These are phyloP conservation scores for Stenolophus ochropezus DNA, from an alignment of 2,888 invertebrate genomes.

Conservation along the genomic window DNA sequence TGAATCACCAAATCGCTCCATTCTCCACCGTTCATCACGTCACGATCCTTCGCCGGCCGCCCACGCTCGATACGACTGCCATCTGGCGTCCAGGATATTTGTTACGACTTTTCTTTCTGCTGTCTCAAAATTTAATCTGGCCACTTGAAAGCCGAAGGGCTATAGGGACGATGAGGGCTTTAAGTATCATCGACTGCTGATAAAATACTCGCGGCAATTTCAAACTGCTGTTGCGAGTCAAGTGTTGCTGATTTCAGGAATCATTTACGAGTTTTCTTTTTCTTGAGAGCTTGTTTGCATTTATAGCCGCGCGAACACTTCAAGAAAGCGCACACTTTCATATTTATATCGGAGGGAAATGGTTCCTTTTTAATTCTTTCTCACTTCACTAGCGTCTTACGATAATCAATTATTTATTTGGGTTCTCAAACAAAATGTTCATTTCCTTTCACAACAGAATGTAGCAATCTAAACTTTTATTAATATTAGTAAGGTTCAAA, in stretches of 20 bases:
- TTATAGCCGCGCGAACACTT: constrained; percentile 7
- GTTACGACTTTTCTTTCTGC: constrained; percentile 60
- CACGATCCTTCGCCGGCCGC: neutral
- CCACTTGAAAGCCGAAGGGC: constrained; percentile 47
- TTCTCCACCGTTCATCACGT: constrained; percentile 7
- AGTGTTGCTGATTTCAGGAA: constrained; percentile 58
- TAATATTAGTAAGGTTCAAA: too few relatives aligned
- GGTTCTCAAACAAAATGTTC: neutral
- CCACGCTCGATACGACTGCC: constrained; percentile 52
- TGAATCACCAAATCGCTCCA: constrained; percentile 8
- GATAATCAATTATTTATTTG: neutral
- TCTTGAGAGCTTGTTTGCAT: constrained; percentile 33
- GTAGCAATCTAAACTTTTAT: neutral
- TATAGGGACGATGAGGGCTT: constrained; percentile 54
- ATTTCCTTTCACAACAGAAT: neutral
- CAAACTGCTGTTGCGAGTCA: constrained; percentile 51
- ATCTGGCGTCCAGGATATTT: constrained; percentile 58
- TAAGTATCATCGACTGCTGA: constrained; percentile 54
- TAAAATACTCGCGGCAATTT: constrained; percentile 57
- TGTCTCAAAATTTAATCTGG: constrained; percentile 59
- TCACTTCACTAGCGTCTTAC: neutral
- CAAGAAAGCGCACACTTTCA: neutral
- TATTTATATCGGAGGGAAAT: neutral
- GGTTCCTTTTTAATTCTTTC: neutral
- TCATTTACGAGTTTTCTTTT: constrained; percentile 48